Base-by-base conservation (phyloP, 2,797 vertebrate genomes). In the Aulostomus chinensis region DNA sequence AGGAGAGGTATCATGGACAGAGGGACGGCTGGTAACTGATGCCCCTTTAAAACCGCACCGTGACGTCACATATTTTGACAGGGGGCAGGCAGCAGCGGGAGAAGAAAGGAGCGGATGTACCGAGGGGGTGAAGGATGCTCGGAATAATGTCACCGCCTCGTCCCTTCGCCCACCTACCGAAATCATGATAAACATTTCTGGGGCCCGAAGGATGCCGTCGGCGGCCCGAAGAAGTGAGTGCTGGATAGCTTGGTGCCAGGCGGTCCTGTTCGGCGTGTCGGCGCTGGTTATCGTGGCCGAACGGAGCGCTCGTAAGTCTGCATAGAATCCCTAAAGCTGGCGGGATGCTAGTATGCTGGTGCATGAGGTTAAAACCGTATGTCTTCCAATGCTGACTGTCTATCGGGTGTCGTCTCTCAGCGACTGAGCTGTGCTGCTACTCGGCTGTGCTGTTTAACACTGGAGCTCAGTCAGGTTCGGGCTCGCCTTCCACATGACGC, bases 281-380 rank as follows among this genome's bases (percentile, higher is more conserved):
- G 91, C 85, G 71, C 80, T 92, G 65, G 81, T 92, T 5, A 89
- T 91, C 51, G 73, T 89, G 70, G 90, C 88, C 63, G 92, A 93
- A 65, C 80, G 91, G 83, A 85, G 60, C 73, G 78, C 89, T 68
- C 85, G 92, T 93, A 89, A 93, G 92, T 93, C 75, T 69, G 58
- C 62, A 54, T 13, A 29, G 16, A 33, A 53, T 32, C 22, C 38
- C 17, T 7, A 9, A n/a, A n/a, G n/a, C n/a, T n/a, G n/a, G 13
- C 12, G 25, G 36, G 32, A 10, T 22, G 49, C 42, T 8, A 7
- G 34, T 28, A 15, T 8, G 10, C 13, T 31, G 14, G 5, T 29
- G 42, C 4, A n/a, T 11, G 3, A 34, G 32, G 14, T 40, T 32
- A 5, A 33, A 9, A 10, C 4, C n/a, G n/a, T n/a, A n/a, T n/a